A percentile compares a stretch with the other conserved stretches of the same genome.
Evolutionary conservation across 23 tunicate genomes (phyloP).

Genomic region (Diplosoma virens): DNA sequence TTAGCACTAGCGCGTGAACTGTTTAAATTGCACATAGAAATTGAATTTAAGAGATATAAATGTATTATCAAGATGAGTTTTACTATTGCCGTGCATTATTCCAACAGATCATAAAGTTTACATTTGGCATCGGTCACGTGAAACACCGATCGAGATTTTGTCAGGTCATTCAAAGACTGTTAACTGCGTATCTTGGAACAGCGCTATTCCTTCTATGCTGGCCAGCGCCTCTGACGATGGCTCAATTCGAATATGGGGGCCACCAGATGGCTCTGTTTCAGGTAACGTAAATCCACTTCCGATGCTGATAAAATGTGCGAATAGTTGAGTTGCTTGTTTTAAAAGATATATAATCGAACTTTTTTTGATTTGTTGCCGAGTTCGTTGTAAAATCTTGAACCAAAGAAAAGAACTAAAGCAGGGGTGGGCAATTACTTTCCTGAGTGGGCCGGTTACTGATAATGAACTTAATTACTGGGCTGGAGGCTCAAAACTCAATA

Average conservation of each 20-base stretch:
- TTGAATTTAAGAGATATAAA: too few relatives aligned
- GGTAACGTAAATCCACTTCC: too few relatives aligned
- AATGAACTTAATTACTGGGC: neutral
- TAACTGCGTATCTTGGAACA: slow-evolving; percentile 90
- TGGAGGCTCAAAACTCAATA: slow-evolving; percentile 8
- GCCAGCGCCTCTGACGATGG: slow-evolving; percentile 96
- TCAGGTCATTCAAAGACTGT: slow-evolving; percentile 88
- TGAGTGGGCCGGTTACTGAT: slow-evolving; percentile 13
- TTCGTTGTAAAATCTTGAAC: too few relatives aligned
- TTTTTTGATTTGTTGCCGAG: too few relatives aligned
- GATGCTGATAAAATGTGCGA: too few relatives aligned
- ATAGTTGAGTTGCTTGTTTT: too few relatives aligned
- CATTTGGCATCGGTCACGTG: slow-evolving; percentile 80
- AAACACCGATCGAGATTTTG: slow-evolving; percentile 60
- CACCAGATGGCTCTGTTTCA: slow-evolving; percentile 47
- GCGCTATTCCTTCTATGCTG: slow-evolving; percentile 63
- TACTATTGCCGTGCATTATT: too few relatives aligned
- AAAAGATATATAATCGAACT: too few relatives aligned
- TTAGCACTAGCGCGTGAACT: too few relatives aligned
- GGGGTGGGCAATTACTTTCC: slow-evolving; percentile 9
- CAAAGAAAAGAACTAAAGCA: too few relatives aligned
- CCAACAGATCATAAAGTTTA: slow-evolving; percentile 90
- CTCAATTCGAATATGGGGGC: slow-evolving; percentile 93
- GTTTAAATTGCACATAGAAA: too few relatives aligned
- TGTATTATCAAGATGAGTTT: too few relatives aligned